Conservation (phyloP, 2,113 vertebrate species). For the Forbesichthys papilliferus region DNA sequence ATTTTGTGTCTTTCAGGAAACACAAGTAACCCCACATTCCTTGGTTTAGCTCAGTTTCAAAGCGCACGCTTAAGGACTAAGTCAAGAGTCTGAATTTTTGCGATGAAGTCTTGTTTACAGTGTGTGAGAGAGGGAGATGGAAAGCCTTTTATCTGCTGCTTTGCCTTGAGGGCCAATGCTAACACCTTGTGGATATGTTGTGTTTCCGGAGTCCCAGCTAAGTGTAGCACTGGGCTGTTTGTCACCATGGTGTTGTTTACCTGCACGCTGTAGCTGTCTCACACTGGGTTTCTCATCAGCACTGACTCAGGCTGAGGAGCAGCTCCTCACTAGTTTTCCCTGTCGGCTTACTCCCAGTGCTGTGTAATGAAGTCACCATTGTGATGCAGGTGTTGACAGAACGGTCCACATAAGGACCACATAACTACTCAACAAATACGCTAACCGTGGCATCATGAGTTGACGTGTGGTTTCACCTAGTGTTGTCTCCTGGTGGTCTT, state of each 20-base stretch:
- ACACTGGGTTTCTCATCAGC: slow-evolving; percentile 29
- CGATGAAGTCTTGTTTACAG: background rate
- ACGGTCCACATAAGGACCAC: slow-evolving; percentile 49
- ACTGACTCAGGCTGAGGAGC: slow-evolving; percentile 33
- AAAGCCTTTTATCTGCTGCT: slow-evolving; percentile 10
- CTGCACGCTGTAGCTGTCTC: slow-evolving; percentile 44
- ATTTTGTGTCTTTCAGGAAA: background rate
- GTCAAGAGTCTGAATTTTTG: background rate
- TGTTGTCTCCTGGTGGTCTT: slow-evolving; percentile 49
- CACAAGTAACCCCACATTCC: background rate
- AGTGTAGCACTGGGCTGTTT: slow-evolving; percentile 23
- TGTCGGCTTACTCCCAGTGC: slow-evolving; percentile 36
- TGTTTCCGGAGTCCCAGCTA: slow-evolving; percentile 32
- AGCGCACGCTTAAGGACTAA: background rate
- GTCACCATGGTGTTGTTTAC: slow-evolving; percentile 47
- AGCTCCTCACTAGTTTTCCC: slow-evolving; percentile 55
- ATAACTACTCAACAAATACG: slow-evolving; percentile 52
- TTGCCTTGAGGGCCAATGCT: slow-evolving; percentile 19
- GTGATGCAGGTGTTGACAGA: slow-evolving; percentile 53
- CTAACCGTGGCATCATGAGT: slow-evolving; percentile 38
- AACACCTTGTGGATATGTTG: slow-evolving; percentile 44
- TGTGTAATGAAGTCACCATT: slow-evolving; percentile 42
- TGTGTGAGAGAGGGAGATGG: slow-evolving; percentile 4
- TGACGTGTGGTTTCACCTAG: slow-evolving; percentile 30
- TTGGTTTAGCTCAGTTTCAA: background rate